These are phyloP conservation scores for Trematomus loennbergii DNA, from an alignment of 2,113 vertebrate genomes.

Conservation along the genomic window DNA sequence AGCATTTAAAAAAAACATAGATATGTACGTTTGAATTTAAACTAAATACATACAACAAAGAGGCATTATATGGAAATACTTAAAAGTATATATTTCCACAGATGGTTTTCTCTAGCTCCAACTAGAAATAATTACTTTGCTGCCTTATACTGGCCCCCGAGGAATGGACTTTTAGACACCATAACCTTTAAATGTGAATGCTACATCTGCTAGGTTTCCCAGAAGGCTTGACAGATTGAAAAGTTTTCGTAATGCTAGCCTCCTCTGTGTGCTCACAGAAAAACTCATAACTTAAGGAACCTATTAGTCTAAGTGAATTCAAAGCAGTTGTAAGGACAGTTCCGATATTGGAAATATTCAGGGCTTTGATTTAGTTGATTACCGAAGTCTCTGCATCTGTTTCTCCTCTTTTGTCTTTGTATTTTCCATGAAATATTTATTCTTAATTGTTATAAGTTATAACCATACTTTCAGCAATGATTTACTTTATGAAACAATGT, in stretches of 20 bases:
- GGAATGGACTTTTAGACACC: background rate
- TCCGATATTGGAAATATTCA: constrained; percentile 40
- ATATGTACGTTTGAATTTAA: background rate
- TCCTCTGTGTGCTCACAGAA: constrained; percentile 13
- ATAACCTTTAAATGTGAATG: background rate
- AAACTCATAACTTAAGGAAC: constrained; percentile 31
- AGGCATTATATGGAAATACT: background rate
- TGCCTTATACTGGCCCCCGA: background rate
- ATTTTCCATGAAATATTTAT: constrained; percentile 3
- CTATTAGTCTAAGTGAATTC: constrained; percentile 31
- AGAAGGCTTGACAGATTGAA: constrained; percentile 6
- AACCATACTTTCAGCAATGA: background rate
- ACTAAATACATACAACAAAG: background rate
- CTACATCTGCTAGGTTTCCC: background rate
- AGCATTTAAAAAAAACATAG: too few relatives aligned
- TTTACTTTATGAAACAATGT: background rate
- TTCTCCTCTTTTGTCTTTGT: background rate
- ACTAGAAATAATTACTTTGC: background rate
- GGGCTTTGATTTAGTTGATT: constrained; percentile 36
- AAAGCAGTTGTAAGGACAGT: constrained; percentile 38
- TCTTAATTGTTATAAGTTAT: background rate
- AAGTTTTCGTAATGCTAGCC: background rate
- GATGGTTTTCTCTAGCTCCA: background rate
- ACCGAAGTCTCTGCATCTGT: constrained; percentile 31
- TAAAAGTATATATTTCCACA: background rate